Conservation (phyloP, 2,888 invertebrate species). For the Aphidoletes aphidimyza region DNA sequence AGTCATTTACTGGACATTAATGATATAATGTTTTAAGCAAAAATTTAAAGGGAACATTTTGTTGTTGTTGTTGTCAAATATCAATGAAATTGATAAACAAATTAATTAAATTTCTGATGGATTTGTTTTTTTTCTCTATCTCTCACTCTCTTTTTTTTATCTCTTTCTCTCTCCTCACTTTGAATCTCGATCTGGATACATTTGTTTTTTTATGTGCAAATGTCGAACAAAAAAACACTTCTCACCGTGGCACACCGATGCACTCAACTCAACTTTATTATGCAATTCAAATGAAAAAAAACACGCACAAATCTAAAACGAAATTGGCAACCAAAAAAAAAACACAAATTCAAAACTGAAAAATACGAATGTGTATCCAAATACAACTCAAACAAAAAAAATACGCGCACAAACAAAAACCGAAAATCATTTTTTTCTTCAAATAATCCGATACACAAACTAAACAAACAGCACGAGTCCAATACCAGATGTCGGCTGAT, state of each 20-base stretch:
- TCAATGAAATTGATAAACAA: not conserved
- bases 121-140: not conserved
- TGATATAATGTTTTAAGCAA: too few relatives aligned
- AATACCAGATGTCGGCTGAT: constrained; percentile 56
- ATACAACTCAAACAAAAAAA: not conserved
- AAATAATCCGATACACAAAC: constrained; percentile 8
- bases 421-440: constrained; percentile 11
- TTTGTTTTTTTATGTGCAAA: not conserved
- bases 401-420: not conserved
- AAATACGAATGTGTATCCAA: not conserved
- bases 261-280: constrained; percentile 29
- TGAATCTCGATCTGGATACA: constrained; percentile 14
- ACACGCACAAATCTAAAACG: too few relatives aligned
- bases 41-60: not conserved
- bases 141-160: constrained; percentile 1
- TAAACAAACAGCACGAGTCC: constrained; percentile 55
- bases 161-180: constrained; percentile 2
- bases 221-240: constrained; percentile 20
- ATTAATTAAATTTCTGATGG: not conserved
- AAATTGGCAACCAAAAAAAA: not conserved
- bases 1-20: too few relatives aligned
- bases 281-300: not conserved
- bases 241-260: not conserved
- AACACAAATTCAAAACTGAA: constrained; percentile 5
- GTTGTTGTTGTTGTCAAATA: too few relatives aligned